Evolutionary conservation across 2,113 vertebrate species (phyloP).

Genomic region (Camelus dromedarius): DNA sequence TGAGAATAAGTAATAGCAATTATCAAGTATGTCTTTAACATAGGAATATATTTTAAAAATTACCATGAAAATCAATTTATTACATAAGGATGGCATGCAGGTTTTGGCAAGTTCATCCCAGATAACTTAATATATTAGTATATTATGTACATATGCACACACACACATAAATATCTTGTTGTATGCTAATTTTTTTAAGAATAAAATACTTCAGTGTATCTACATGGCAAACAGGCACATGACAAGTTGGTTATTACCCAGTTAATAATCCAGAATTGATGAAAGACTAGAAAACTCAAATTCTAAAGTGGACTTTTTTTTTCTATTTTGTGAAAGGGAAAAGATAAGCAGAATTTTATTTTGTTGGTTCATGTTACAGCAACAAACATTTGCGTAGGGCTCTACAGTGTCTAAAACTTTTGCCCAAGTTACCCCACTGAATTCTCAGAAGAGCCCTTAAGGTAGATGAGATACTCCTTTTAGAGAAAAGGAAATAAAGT

Average conservation of each 20-base stretch:
- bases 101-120: neutral
- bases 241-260: neutral
- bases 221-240: neutral
- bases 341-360: neutral
- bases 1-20: neutral
- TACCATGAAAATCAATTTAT: slow-evolving; percentile 40
- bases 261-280: slow-evolving; percentile 28
- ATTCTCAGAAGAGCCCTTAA: neutral
- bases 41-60: neutral
- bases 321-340: neutral
- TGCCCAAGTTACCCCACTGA: neutral
- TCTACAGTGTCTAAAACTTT: neutral
- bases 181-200: neutral
- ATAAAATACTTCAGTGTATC: neutral
- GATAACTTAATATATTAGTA: neutral
- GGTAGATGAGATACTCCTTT: neutral
- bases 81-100: neutral
- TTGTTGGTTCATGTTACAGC: neutral
- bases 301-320: neutral
- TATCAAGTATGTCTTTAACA: neutral
- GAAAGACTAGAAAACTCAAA: slow-evolving; percentile 30
- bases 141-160: neutral
- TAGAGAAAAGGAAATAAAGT: neutral
- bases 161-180: neutral
- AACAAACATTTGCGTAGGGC: neutral